Percentiles rank a stretch among this genome's conserved stretches.
Evolutionary conservation across 2,113 vertebrate genomes (phyloP).

Genomic region (Gorsachius goisagi): DNA sequence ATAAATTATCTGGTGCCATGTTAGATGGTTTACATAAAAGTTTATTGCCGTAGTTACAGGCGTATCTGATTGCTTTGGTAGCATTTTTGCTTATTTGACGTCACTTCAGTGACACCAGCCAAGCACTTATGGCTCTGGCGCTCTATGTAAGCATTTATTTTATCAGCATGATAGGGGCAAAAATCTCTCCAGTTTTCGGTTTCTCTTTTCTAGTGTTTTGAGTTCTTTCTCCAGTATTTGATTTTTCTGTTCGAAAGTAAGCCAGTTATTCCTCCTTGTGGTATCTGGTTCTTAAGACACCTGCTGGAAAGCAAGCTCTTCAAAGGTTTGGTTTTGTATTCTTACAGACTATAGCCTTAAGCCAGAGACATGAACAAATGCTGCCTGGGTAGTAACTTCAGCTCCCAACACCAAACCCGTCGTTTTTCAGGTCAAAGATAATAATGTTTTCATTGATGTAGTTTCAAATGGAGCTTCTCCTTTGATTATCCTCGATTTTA

Average conservation of each 20-base stretch:
- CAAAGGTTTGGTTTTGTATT: not conserved
- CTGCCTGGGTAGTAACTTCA: not conserved
- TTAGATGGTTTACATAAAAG: not conserved
- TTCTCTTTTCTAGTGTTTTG: not conserved
- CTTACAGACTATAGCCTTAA: not conserved
- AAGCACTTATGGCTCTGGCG: not conserved
- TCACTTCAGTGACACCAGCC: not conserved
- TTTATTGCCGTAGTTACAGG: not conserved
- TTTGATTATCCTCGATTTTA: not conserved
- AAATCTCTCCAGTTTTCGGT: not conserved
- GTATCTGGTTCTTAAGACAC: not conserved
- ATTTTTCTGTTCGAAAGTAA: not conserved
- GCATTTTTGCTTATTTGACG: not conserved
- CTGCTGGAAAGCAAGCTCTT: not conserved
- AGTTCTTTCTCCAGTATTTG: not conserved
- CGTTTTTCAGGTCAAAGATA: not conserved
- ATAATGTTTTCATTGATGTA: not conserved
- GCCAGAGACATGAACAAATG: not conserved
- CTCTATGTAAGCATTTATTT: accelerated
- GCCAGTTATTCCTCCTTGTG: not conserved
- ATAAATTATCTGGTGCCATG: not conserved
- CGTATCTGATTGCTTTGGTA: not conserved
- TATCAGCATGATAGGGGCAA: not conserved
- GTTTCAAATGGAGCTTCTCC: not conserved
- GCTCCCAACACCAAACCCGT: not conserved